Evolutionary conservation across 2,888 invertebrate species (phyloP).

Genomic region (Cheilosia soror): DNA sequence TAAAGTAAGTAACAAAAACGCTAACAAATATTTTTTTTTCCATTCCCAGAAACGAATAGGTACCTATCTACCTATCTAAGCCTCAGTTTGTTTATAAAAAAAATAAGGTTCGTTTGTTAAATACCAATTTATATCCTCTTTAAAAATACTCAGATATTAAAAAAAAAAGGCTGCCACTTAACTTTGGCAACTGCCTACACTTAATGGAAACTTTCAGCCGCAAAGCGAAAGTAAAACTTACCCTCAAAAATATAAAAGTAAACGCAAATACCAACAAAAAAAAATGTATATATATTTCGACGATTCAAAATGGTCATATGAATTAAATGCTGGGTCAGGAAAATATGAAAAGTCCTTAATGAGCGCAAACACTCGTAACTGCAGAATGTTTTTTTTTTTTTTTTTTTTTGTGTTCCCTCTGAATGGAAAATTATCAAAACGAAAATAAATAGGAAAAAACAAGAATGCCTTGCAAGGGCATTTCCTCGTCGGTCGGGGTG

Average conservation of each 20-base stretch:
- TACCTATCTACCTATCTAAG: no score
- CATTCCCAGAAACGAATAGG: no score
- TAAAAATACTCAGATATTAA: slow-evolving; percentile 17
- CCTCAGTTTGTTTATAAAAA: neutral
- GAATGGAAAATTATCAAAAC: slow-evolving; percentile 43
- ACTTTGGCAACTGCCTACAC: slow-evolving; percentile 47
- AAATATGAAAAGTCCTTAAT: slow-evolving; percentile 64
- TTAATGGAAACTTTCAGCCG: slow-evolving; percentile 53
- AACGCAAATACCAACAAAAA: slow-evolving; percentile 41
- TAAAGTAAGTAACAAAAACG: no score
- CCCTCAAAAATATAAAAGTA: slow-evolving; percentile 48
- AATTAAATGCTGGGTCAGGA: slow-evolving; percentile 54
- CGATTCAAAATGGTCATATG: slow-evolving; percentile 54
- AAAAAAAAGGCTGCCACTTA: slow-evolving; percentile 16
- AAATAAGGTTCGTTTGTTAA: slow-evolving; percentile 19
- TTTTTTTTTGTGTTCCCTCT: neutral
- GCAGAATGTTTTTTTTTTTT: slow-evolving; percentile 53
- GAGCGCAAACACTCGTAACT: slow-evolving; percentile 67
- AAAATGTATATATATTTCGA: slow-evolving; percentile 35
- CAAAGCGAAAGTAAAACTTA: slow-evolving; percentile 55
- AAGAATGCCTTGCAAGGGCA: slow-evolving; percentile 47
- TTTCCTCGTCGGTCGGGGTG: slow-evolving; percentile 57
- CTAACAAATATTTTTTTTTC: no score
- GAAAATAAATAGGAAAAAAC: slow-evolving; percentile 26
- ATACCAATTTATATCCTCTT: slow-evolving; percentile 42